Base-by-base conservation (phyloP, 2,888 invertebrate genomes). In the Leucoptera coffeella region DNA sequence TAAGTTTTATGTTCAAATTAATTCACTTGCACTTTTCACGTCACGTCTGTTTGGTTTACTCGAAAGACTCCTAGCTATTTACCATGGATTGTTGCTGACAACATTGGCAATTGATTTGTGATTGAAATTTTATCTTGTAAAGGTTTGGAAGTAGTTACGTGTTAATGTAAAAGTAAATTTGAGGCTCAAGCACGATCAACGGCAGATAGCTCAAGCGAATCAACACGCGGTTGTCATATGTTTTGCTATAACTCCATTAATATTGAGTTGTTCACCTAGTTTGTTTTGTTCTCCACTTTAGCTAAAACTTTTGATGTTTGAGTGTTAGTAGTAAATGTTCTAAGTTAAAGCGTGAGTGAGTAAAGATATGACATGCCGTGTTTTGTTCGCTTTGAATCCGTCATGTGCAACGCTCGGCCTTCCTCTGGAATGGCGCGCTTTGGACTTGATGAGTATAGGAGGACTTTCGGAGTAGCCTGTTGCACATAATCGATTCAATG, bases 401-500 rank as follows among this genome's bases (percentile, higher is more conserved):
- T 72, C 65, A 69, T 72, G 72, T 73, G 72, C 72, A 73, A 73
- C 69, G 50, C 42, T 54, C 53, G 57, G 54, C 52, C 34, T 48
- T 47, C 50, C 50, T 35, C 38, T 30, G 33, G 38, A 44, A 50
- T 50, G 49, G 50, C 36, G 40, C 44, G 42, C 39, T n/a, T 35
- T 31, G 29, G 59, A 59, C 29, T 30, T 30, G 49, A 50, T 43
- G 34, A 47, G 51, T 46, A 43, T 67, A 69, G 69, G 69, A 69
- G 57, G 72, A 73, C 47, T 73, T 73, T 56, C 69, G 72, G 48
- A 72, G 72, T 71, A 73, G 72, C 56, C 60, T 73, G 69, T 73
- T 73, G 72, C 72, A 73, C 72, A 73, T 73, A 67, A 73, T 73
- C 61, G 72, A 73, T 73, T 73, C 72, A 73, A 52, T 73, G 72